Evolutionary conservation across 2,888 invertebrate species (phyloP).

Genomic region (Hirtodrosophila alboralis): DNA sequence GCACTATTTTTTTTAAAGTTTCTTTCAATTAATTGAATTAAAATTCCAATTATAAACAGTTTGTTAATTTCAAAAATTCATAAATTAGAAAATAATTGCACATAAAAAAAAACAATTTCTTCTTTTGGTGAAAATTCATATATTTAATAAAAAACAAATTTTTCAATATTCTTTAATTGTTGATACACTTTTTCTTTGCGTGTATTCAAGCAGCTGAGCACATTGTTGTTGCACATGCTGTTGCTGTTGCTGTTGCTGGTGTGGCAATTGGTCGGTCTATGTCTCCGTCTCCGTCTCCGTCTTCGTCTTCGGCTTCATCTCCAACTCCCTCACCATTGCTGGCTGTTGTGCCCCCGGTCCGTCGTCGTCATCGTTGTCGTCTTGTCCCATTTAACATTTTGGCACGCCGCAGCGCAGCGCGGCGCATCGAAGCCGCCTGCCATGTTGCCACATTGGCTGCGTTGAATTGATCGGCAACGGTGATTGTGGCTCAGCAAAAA

Average conservation of each 20-base stretch:
- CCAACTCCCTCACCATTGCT: constrained; percentile 13
- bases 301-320: constrained; percentile 11
- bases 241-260: constrained; percentile 32
- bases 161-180: no score
- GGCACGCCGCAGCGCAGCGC: constrained; percentile 61
- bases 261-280: constrained; percentile 60
- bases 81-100: no score
- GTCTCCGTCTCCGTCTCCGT: constrained; percentile 16
- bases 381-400: constrained; percentile 72
- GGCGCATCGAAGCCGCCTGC: constrained; percentile 57
- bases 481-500: constrained; percentile 31
- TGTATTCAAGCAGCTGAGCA: constrained; percentile 23
- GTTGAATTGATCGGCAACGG: constrained; percentile 46
- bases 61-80: no score
- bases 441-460: constrained; percentile 54
- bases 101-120: no score
- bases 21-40: no score
- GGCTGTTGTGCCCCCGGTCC: no score
- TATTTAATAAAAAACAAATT: no score
- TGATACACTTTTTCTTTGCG: no score
- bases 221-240: constrained; percentile 12
- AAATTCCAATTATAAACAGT: no score
- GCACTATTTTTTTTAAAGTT: no score
- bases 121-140: no score
- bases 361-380: constrained; percentile 28